These are phyloP conservation scores for Pemphredon lugubris DNA, from an alignment of 2,888 invertebrate genomes.

Conservation along the genomic window DNA sequence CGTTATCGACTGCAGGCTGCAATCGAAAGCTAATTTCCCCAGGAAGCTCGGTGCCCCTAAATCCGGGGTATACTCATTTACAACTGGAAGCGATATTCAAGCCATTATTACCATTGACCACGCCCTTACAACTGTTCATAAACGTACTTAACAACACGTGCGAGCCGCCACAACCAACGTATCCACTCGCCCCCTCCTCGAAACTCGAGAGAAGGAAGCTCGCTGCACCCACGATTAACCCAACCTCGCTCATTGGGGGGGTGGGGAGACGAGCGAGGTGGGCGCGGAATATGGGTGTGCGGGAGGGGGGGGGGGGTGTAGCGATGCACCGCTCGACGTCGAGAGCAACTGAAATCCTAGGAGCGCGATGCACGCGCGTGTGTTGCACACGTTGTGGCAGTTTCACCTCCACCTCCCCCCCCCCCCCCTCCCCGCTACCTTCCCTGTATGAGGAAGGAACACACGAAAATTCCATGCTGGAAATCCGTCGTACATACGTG, in stretches of 20 bases:
- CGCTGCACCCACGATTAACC: no score
- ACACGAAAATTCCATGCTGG: conserved; percentile 55
- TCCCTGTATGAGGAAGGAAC: conserved; percentile 5
- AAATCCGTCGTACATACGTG: conserved; percentile 66
- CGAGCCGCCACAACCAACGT: conserved; percentile 38
- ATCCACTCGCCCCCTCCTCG: conserved; percentile 23
- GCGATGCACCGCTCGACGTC: no score
- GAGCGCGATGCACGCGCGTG: conserved; percentile 34
- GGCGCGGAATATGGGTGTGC: no score
- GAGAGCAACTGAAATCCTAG: conserved; percentile 33
- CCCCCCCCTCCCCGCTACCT: no score
- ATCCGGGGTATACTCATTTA: background rate
- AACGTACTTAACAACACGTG: conserved; percentile 54
- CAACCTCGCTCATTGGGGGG: no score
- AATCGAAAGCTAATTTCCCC: background rate
- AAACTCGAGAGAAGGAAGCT: conserved; percentile 39
- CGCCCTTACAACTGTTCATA: conserved; percentile 50
- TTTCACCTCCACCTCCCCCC: no score
- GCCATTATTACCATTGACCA: conserved; percentile 49
- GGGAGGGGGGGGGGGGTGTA: no score
- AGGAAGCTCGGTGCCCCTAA: background rate
- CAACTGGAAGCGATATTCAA: conserved; percentile 24
- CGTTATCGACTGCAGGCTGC: no score
- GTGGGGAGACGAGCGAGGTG: no score
- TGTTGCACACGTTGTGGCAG: conserved; percentile 49